Base-by-base conservation (phyloP, 2,888 invertebrate species). In the Subacronicta megacephala region DNA sequence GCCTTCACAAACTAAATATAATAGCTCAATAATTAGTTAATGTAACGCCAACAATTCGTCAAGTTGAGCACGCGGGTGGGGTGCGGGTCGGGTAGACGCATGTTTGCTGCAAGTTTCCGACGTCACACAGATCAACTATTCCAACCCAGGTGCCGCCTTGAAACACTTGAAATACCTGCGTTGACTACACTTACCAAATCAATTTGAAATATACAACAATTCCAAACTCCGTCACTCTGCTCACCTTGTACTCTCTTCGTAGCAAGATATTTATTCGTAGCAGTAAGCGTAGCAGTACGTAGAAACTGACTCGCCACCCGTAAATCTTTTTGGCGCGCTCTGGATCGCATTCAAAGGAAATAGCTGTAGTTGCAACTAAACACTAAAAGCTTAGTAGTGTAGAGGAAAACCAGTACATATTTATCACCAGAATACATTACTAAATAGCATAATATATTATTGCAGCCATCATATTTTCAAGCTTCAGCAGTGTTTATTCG, bases 41-140 rank as follows among this genome's bases (percentile, higher is more conserved):
- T 69, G 71, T 70, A 62, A 75, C 46, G 57, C 53, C 38, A 79
- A 78, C 78, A 72, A 80, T 81, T 75, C 68, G 51, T 73, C 60
- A 72, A 80, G 66, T 57, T 40, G 41, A 49, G 40, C 33, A 49
- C 44, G 56, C 33, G 13, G 17, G 29, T 1, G 31, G 31, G 31
- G n/a, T 51, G 20, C 23, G 17, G 50, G 56, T 40, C n/a, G 43
- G 68, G 47, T 50, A 60, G 66, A 61, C 66, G 77, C 64, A 54
- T 55, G 63, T 68, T 66, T 62, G 55, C 44, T 67, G 62, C 68
- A 75, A 81, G 71, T 73, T 77, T 37, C 54, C 67, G 60, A 63
- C 52, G 58, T 46, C 53, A 15, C 41, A 55, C 42, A 49, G 54
- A 54, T 56, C 51, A 76, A 74, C 72, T 80, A 78, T 77, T 56